Percentiles rank a stretch among this genome's conserved stretches.
phyloP scores from a whole-genome alignment of 2,888 invertebrate species.

The Caenorhabditis sp. region DNA sequence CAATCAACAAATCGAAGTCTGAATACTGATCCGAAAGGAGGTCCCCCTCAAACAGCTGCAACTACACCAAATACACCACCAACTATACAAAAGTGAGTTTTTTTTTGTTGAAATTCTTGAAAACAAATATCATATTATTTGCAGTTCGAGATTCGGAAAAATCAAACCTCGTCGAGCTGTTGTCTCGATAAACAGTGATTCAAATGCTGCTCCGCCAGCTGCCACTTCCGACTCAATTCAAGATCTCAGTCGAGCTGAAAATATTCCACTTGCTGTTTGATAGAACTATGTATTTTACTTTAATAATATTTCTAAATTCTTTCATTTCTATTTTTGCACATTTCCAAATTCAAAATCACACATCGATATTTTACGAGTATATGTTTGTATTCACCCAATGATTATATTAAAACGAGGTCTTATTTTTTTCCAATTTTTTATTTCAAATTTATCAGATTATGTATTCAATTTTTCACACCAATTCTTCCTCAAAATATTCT shows the following conservation, averaged over 20 bases:
- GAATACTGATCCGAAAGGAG: slow-evolving; percentile 44
- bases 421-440: background rate
- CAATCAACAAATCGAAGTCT: slow-evolving; percentile 57
- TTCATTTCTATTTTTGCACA: background rate
- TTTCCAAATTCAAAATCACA: background rate
- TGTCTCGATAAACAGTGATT: slow-evolving; percentile 45
- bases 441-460: background rate
- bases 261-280: slow-evolving; percentile 38
- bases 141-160: slow-evolving; percentile 37
- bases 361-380: background rate
- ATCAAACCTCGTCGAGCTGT: slow-evolving; percentile 52
- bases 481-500: background rate
- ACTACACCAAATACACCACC: slow-evolving; percentile 28
- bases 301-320: background rate
- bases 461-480: background rate
- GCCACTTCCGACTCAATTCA: slow-evolving; percentile 30
- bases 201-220: background rate
- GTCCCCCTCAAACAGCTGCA: slow-evolving; percentile 10
- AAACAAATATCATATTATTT: background rate
- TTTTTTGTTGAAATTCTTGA: too few species aligned
- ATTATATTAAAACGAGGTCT: slow-evolving; percentile 2
- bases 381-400: background rate
- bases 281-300: background rate
- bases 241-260: slow-evolving; percentile 35
- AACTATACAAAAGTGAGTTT: slow-evolving; percentile 19